These are phyloP conservation scores for Epizoanthus illoricatus DNA, from an alignment of 92 coral and sea anemone species.

Conservation along the genomic window DNA sequence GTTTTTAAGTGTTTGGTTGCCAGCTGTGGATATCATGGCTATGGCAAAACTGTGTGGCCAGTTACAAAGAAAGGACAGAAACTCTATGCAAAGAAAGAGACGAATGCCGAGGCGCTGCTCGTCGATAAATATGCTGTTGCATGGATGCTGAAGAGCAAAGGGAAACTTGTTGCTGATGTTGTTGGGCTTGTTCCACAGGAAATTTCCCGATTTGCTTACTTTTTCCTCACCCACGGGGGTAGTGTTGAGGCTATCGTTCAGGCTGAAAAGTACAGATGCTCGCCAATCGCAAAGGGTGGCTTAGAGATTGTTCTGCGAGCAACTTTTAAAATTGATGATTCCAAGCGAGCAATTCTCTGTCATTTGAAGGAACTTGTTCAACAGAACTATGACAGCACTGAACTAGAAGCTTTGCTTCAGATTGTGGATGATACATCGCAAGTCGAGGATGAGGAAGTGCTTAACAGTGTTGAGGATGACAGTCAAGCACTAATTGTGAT, in stretches of 20 bases:
- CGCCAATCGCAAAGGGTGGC: slow-evolving; percentile 38
- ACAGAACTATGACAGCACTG: slow-evolving; percentile 5
- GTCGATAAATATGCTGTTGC: slow-evolving; percentile 35
- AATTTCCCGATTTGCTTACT: slow-evolving; percentile 44
- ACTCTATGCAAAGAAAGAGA: slow-evolving; percentile 31
- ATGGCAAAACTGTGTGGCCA: slow-evolving; percentile 18
- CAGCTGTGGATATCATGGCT: slow-evolving; percentile 34
- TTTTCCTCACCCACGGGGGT: slow-evolving; percentile 38
- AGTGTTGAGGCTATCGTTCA: slow-evolving; percentile 33
- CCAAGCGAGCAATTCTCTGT: slow-evolving; percentile 33
- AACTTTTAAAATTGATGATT: slow-evolving; percentile 32
- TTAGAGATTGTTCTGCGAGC: slow-evolving; percentile 38
- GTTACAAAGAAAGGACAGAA: slow-evolving; percentile 36
- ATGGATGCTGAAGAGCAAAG: slow-evolving; percentile 47
- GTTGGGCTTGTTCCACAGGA: slow-evolving; percentile 42
- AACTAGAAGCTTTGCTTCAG: slow-evolving; percentile 19
- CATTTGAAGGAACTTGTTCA: slow-evolving; percentile 4
- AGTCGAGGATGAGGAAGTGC: slow-evolving; percentile 11
- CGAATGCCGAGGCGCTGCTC: slow-evolving; percentile 20
- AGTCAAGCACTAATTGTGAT: slow-evolving; percentile 9
- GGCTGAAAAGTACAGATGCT: slow-evolving; percentile 32
- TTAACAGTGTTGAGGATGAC: neutral
- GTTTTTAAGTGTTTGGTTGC: slow-evolving; percentile 32
- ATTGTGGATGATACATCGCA: slow-evolving; percentile 24
- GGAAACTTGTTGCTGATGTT: slow-evolving; percentile 44